Percentiles rank a stretch among this genome's conserved stretches.
These are phyloP conservation scores for Syngnathoides biaculeatus DNA, from an alignment of 2,113 vertebrate genomes.

Conservation along the genomic window DNA sequence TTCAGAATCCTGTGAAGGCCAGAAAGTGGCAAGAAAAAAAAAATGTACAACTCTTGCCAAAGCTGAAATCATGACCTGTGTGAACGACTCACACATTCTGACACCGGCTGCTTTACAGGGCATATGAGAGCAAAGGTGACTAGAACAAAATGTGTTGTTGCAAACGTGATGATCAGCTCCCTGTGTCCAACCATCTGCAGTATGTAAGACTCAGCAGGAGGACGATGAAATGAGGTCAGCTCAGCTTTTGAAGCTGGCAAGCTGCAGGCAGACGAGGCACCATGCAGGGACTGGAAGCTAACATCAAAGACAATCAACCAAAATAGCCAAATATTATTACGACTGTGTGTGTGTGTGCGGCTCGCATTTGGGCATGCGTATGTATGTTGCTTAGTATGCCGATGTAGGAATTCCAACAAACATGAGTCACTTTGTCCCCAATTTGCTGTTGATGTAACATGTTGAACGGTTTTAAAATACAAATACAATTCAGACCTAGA, in stretches of 20 bases:
- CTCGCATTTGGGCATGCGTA: neutral
- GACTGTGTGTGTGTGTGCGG: conserved; percentile 4
- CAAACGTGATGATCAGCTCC: conserved; percentile 51
- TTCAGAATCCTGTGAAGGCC: neutral
- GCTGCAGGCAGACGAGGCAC: conserved; percentile 55
- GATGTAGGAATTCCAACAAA: conserved; percentile 27
- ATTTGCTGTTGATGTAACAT: conserved; percentile 16
- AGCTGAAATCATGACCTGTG: neutral
- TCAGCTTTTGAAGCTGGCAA: conserved; percentile 62
- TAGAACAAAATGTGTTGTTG: conserved; percentile 59
- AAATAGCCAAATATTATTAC: conserved; percentile 57
- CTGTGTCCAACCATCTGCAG: conserved; percentile 60
- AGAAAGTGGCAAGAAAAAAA: neutral
- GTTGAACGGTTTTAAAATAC: neutral
- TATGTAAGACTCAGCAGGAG: conserved; percentile 53
- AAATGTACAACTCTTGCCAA: neutral
- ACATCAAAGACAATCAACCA: conserved; percentile 56
- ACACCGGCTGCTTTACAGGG: conserved; percentile 19
- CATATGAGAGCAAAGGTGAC: conserved; percentile 47
- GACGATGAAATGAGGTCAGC: conserved; percentile 64
- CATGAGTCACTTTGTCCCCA: conserved; percentile 20
- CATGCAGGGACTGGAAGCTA: conserved; percentile 52
- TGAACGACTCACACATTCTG: neutral
- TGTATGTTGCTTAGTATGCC: conserved; percentile 24
- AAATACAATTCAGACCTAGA: neutral